These are phyloP conservation scores for Dendrocincla fuliginosa DNA, from an alignment of 2,797 vertebrate species.

Conservation along the genomic window DNA sequence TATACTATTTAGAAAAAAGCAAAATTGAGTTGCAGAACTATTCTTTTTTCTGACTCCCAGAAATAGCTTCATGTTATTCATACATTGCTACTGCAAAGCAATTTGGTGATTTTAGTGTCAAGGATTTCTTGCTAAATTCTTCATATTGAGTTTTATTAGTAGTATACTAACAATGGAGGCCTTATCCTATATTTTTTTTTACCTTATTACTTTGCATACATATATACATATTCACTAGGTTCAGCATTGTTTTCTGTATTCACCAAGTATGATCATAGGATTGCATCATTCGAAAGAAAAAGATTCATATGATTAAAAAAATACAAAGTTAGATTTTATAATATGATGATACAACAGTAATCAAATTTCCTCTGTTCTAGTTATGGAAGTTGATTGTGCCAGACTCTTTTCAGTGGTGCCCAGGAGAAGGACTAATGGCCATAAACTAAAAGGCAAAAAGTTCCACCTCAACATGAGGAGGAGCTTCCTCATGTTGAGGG, in stretches of 20 bases:
- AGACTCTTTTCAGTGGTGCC: not conserved
- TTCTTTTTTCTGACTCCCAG: not conserved
- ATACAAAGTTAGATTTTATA: not conserved
- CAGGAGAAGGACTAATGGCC: not conserved
- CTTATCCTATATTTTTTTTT: not conserved
- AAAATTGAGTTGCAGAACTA: not conserved
- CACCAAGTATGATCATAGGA: not conserved
- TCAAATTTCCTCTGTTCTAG: not conserved
- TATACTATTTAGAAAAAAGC: not conserved
- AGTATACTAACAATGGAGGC: not conserved
- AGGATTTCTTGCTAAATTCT: not conserved
- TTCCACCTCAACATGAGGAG: not conserved
- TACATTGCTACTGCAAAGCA: not conserved
- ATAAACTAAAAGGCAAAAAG: not conserved
- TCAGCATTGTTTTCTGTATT: not conserved
- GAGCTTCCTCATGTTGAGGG: accelerated
- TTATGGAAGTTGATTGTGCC: not conserved
- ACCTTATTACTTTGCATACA: not conserved
- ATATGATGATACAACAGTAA: not conserved
- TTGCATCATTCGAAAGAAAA: not conserved
- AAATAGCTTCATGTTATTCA: not conserved
- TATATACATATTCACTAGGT: accelerated
- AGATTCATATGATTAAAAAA: not conserved
- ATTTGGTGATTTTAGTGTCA: not conserved
- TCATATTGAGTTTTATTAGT: not conserved